Evolutionary conservation across 2,797 vertebrate genomes (phyloP).

Genomic region (Lutjanus argentimaculatus): DNA sequence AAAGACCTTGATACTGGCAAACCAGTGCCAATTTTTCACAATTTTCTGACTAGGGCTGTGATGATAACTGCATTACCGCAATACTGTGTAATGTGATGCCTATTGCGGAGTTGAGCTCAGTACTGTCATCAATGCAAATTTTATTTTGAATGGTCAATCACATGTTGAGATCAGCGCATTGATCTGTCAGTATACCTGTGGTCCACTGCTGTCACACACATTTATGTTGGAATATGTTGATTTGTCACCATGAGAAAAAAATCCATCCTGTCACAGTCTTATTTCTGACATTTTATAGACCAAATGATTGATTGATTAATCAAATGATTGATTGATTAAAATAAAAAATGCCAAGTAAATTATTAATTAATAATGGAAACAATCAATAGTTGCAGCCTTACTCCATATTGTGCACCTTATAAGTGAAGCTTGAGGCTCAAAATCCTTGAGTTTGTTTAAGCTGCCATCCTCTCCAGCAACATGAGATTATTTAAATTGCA

Average conservation of each 20-base stretch:
- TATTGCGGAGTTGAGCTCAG: too few relatives aligned
- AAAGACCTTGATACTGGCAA: too few relatives aligned
- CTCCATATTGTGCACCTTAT: background rate
- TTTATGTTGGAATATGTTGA: too few relatives aligned
- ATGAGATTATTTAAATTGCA: constrained; percentile 2
- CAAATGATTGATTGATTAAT: background rate
- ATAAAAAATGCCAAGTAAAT: background rate
- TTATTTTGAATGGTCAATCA: too few relatives aligned
- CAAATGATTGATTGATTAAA: background rate
- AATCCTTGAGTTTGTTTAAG: background rate
- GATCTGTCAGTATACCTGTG: too few relatives aligned
- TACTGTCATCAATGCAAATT: too few relatives aligned
- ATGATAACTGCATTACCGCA: too few relatives aligned
- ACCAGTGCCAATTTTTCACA: background rate
- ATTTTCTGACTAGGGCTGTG: background rate
- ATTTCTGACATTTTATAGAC: background rate
- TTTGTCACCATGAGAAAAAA: too few relatives aligned
- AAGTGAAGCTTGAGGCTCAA: background rate
- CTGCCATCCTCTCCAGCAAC: constrained; percentile 5
- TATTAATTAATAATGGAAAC: background rate
- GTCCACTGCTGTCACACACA: too few relatives aligned
- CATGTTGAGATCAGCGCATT: too few relatives aligned
- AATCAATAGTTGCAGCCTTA: background rate
- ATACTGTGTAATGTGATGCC: too few relatives aligned
- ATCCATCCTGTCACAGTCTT: too few relatives aligned